A percentile compares a stretch with the other conserved stretches of the same genome.
Evolutionary conservation across 1,140 invertebrate species (phyloP).

Genomic region (Dinoponera quadriceps): DNA sequence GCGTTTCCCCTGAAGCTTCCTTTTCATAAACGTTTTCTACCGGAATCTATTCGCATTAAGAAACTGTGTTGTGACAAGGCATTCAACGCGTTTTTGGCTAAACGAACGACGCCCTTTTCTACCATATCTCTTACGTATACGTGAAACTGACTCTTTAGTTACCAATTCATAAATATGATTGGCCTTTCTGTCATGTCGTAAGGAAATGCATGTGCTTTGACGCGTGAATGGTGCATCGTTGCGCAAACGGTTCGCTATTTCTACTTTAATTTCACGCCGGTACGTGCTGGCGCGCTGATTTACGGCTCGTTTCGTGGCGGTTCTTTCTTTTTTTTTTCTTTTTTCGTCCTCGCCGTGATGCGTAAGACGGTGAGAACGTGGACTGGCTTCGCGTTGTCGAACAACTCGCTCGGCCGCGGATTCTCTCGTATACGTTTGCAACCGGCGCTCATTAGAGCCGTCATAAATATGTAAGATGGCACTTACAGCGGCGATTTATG

Average conservation of each 20-base stretch:
- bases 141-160: no score
- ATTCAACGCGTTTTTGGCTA: no score
- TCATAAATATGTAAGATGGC: slow-evolving; percentile 44
- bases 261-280: slow-evolving; percentile 79
- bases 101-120: no score
- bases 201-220: slow-evolving; percentile 1
- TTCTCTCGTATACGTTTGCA: slow-evolving; percentile 22
- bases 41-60: no score
- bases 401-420: background rate
- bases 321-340: background rate
- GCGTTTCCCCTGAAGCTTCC: no score
- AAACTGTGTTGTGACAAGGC: no score
- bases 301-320: slow-evolving; percentile 67
- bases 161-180: background rate
- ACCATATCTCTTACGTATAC: no score
- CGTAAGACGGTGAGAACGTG: slow-evolving; percentile 13
- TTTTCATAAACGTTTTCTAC: no score
- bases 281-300: slow-evolving; percentile 67
- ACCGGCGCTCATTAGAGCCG: slow-evolving; percentile 7
- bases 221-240: background rate
- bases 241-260: slow-evolving; percentile 47
- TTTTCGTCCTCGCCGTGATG: slow-evolving; percentile 15
- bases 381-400: slow-evolving; percentile 30
- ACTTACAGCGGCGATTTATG: slow-evolving; percentile 22
- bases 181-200: background rate